Evolutionary conservation across 2,888 invertebrate species (phyloP).

Genomic region (Cephus sareptanus): DNA sequence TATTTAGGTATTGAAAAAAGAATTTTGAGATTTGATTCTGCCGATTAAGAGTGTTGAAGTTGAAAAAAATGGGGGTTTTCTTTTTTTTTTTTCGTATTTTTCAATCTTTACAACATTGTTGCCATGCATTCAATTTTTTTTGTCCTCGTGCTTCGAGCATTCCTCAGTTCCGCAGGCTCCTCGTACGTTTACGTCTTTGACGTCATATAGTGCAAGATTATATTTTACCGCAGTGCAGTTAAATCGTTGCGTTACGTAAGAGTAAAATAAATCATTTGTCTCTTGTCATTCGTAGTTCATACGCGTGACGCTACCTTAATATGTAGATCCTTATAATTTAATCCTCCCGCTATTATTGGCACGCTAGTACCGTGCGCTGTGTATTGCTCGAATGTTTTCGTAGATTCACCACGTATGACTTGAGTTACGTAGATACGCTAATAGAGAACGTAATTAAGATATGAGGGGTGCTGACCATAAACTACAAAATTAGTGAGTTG

Average conservation of each 20-base stretch:
- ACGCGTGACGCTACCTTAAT: background rate
- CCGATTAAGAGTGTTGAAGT: background rate
- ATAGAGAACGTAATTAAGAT: background rate
- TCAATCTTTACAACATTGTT: too few relatives aligned
- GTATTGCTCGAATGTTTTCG: background rate
- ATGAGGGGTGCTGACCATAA: background rate
- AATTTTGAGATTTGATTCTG: background rate
- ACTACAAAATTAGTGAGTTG: background rate
- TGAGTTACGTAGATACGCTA: background rate
- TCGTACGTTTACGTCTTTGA: background rate
- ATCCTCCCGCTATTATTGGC: background rate
- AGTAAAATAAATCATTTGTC: background rate
- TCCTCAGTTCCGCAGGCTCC: background rate
- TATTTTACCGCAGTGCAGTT: background rate
- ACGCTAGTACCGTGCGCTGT: background rate
- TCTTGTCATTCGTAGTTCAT: background rate
- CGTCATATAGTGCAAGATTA: background rate
- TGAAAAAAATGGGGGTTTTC: too few relatives aligned
- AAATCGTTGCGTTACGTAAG: background rate
- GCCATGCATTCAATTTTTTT: too few relatives aligned
- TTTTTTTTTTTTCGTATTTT: too few relatives aligned
- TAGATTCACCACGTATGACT: background rate
- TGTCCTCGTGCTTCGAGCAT: too few relatives aligned
- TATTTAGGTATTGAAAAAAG: background rate
- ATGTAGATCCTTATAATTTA: background rate